Conservation (phyloP, 2,113 vertebrate genomes). For the Macrotis lagotis region DNA sequence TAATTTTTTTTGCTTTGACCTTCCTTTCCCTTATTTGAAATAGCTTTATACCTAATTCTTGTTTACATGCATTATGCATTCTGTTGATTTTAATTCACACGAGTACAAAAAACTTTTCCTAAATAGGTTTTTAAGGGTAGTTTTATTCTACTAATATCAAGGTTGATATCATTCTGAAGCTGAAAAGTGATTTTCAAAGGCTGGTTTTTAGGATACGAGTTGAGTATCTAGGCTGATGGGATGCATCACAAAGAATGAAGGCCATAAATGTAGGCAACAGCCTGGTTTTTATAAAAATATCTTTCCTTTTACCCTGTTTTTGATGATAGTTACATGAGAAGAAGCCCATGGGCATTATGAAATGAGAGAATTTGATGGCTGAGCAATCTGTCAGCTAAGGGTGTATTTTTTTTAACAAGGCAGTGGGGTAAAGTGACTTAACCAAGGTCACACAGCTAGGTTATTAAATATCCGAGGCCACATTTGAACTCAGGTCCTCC, state of each 20-base stretch:
- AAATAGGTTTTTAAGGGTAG: not conserved
- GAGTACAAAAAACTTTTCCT: conserved; percentile 24
- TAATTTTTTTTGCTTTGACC: conserved; percentile 49
- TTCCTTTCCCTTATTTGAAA: conserved; percentile 62
- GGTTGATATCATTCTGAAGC: conserved; percentile 27
- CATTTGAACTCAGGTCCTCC: too few species aligned
- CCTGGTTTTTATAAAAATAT: too few species aligned
- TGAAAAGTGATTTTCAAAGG: conserved; percentile 3
- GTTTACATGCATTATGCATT: conserved; percentile 53
- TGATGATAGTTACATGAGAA: too few species aligned
- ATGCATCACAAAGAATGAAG: not conserved
- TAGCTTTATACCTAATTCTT: conserved; percentile 70
- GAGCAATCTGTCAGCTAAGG: not conserved
- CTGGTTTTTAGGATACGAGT: not conserved
- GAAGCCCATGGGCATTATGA: not conserved
- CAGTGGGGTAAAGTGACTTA: too few species aligned
- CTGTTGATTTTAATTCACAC: conserved; percentile 26
- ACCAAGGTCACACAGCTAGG: too few species aligned
- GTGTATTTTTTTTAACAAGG: not conserved
- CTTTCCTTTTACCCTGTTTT: too few species aligned
- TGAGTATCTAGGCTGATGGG: not conserved
- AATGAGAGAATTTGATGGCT: not conserved
- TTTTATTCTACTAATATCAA: not conserved
- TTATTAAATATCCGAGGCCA: too few species aligned
- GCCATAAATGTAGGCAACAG: not conserved